Base-by-base conservation (phyloP, 92 coral and sea anemone species). In the Epizoanthus ramosus region DNA sequence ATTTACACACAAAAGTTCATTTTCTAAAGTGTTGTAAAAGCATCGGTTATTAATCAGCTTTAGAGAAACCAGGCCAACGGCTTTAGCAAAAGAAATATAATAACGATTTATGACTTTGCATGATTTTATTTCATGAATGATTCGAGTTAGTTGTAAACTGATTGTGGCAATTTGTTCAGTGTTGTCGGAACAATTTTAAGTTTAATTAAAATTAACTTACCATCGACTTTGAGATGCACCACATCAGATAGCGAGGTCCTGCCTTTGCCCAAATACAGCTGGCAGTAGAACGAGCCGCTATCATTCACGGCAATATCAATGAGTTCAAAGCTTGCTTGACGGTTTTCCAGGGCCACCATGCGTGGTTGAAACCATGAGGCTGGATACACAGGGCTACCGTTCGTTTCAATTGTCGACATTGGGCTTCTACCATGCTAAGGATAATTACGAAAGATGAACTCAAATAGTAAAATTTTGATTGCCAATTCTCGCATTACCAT, bases 141-240 rank as follows among this genome's bases (percentile, higher is more conserved):
- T 43, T 43, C 50, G 10, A 10, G 8, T 43, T 6, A 43, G 50
- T 43, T 43, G 8, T 43, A 8, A 43, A 43, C 50, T 43, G 6
- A 43, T 6, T 43, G 50, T 43, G 50, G 50, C 1, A 43, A 43
- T 10, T 50, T 50, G 54, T 50, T 50, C 13, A 9, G 14, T 50
- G 15, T 50, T 50, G 14, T 9, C 14, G 54, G 8, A 50, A 50
- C 54, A 50, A 3, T 50, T 50, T n/a, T n/a, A n/a, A n/a, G n/a
- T n/a, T n/a, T n/a, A n/a, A n/a, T n/a, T n/a, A n/a, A n/a, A 10
- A 50, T 9, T 13, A 50, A 75, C 82, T 77, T 60, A 77, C 82
- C 82, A 77, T 77, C 59, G 19, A 77, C 82, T 28, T 77, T 77
- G 50, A 77, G 82, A 61, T 77, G 66, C 21, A 63, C 82, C 47